Evolutionary conservation across 2,888 invertebrate species (phyloP), one percentile per base, ranked within the genome.

Genomic region (Watsonalla binaria): DNA sequence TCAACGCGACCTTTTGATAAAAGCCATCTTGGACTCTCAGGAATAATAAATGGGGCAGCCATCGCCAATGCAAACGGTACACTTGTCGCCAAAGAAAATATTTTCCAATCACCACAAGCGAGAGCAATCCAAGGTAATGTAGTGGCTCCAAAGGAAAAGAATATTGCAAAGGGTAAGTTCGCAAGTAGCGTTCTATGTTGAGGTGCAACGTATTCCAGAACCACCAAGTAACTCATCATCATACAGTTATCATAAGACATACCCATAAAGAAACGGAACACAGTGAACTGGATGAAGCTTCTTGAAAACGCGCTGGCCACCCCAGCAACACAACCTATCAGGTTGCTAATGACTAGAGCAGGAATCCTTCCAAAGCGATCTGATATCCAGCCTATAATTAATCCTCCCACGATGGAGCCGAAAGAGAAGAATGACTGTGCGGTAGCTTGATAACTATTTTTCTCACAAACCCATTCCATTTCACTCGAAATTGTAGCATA

Each of bases 1-100:
- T 86, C 74, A 1, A 81, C 58, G 13, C 79, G 71, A 6, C 82
- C 84, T 55, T 78, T 82, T 9, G 80, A 77, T 4, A 86, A 55
- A 7, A 85, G 58, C 86, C 86, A 88, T 51, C 81, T 73, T 9
- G 87, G 82, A 56, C 87, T 88, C 61, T 88, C 87, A 1, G 85
- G 84, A 37, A 86, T 66, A 15, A 84, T 51, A 11, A 82, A 68
- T 7, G 80, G 82, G 7, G 82, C 69, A 5, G 85, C 42, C 42
- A 86, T 7, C 5, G 78, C 61, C 6, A 82, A 54, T 0, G 63
- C 72, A 71, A 86, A 67, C 0, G 86, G 85, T 14, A 80, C 55
- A 56, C 84, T 84, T 5, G 81, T 86, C 1, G 62, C 84, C 54
- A 87, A 66, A 5, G 78, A 73, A 9, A 84, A 51, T 6, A 58